Conservation (phyloP, 2,888 invertebrate species). For the Lasius fuliginosus region DNA sequence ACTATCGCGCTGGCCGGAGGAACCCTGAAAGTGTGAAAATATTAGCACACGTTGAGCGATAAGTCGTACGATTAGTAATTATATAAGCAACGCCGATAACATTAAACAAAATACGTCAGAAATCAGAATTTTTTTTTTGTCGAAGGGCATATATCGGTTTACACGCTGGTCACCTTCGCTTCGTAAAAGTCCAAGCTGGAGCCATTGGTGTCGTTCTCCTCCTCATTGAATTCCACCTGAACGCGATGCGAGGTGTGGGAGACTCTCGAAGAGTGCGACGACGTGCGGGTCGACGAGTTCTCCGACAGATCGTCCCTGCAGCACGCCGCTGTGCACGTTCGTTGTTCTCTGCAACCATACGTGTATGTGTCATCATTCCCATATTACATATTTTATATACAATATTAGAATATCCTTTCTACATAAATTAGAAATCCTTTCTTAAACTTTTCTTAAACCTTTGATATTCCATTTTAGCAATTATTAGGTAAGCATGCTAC, state of each 20-base stretch:
- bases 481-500: background rate
- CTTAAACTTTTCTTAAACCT: too few relatives aligned
- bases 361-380: background rate
- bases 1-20: constrained; percentile 79
- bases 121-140: background rate
- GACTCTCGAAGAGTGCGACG: constrained; percentile 80
- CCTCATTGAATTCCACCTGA: constrained; percentile 80
- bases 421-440: background rate
- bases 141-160: background rate
- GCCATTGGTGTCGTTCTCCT: constrained; percentile 80
- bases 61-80: background rate
- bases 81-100: background rate
- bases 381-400: background rate
- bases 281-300: constrained; percentile 82
- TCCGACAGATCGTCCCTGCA: constrained; percentile 84
- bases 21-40: constrained; percentile 68
- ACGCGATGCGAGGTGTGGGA: constrained; percentile 78
- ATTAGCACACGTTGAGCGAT: background rate
- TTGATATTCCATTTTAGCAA: background rate
- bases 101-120: background rate
- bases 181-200: constrained; percentile 83
- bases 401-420: too few relatives aligned
- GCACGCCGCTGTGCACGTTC: constrained; percentile 85
- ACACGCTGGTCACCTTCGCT: constrained; percentile 76
- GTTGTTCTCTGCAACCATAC: constrained; percentile 79